These are phyloP conservation scores for Sinocyclocheilus grahami DNA, from an alignment of 2,113 vertebrate genomes.

Conservation along the genomic window DNA sequence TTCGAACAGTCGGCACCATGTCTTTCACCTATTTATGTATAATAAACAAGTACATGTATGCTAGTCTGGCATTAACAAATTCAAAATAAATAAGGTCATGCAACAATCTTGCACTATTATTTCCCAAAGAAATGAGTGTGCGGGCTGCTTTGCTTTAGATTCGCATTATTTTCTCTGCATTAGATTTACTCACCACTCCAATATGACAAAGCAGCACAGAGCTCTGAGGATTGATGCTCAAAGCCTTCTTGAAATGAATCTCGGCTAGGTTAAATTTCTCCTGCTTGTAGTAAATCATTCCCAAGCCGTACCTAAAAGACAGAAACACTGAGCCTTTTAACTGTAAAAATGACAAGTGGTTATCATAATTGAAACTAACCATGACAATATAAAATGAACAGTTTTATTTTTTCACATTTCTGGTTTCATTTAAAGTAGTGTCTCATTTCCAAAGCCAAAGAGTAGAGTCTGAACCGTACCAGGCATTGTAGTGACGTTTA, in stretches of 20 bases:
- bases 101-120: neutral
- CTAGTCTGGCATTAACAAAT: neutral
- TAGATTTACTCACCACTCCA: slow-evolving; percentile 86
- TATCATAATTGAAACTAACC: neutral
- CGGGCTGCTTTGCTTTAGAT: neutral
- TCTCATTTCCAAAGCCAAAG: neutral
- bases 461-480: slow-evolving; percentile 68
- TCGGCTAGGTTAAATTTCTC: slow-evolving; percentile 98
- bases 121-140: neutral
- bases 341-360: too few relatives aligned
- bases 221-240: slow-evolving; percentile 98
- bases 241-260: slow-evolving; percentile 98
- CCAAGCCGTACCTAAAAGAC: slow-evolving; percentile 90
- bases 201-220: slow-evolving; percentile 98
- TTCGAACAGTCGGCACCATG: neutral
- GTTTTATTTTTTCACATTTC: too few relatives aligned
- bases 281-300: slow-evolving; percentile 99
- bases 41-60: neutral
- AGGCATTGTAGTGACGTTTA: slow-evolving; percentile 95
- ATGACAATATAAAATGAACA: neutral
- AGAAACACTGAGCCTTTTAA: neutral
- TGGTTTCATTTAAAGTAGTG: neutral
- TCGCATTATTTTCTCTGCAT: neutral
- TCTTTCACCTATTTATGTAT: neutral
- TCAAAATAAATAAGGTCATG: neutral